phyloP scores from a whole-genome alignment of 35 echinoderm and acorn worm species.

The Ptychodera flava region DNA sequence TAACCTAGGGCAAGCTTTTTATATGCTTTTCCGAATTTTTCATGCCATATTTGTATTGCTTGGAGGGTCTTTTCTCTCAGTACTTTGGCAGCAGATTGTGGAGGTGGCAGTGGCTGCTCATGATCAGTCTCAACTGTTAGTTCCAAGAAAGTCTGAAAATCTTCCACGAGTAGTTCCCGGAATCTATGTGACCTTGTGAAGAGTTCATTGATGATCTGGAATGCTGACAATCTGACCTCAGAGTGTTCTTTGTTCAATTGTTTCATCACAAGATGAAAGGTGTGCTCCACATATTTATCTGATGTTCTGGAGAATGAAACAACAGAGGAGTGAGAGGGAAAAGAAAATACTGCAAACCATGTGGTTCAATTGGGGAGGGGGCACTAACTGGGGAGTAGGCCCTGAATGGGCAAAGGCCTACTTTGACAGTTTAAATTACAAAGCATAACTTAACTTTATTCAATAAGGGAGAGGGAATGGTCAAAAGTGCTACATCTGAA shows the following conservation, averaged over 20 bases:
- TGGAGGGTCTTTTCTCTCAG: constrained; percentile 73
- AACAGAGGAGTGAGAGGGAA: background rate
- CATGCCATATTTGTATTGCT: constrained; percentile 79
- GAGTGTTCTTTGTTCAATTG: constrained; percentile 73
- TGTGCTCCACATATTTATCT: constrained; percentile 81
- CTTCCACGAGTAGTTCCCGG: constrained; percentile 71
- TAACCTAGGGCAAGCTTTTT: constrained; percentile 91
- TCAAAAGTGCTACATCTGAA: background rate
- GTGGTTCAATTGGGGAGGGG: too few species aligned
- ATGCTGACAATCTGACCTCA: constrained; percentile 83
- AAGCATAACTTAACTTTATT: background rate
- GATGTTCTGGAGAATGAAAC: constrained; percentile 47
- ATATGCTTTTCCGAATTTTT: constrained; percentile 91
- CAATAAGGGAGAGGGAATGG: background rate
- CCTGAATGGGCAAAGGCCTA: background rate
- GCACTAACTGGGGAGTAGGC: background rate
- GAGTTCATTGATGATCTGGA: constrained; percentile 88
- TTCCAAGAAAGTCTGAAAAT: constrained; percentile 89
- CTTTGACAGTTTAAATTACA: background rate
- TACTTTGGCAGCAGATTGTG: constrained; percentile 62
- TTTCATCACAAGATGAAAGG: constrained; percentile 56
- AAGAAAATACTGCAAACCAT: too few species aligned
- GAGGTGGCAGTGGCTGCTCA: constrained; percentile 78
- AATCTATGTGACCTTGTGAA: constrained; percentile 83
- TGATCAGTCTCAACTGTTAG: constrained; percentile 70